These are phyloP conservation scores for Panulirus ornatus DNA, from an alignment of 1,140 invertebrate species.

Conservation along the genomic window DNA sequence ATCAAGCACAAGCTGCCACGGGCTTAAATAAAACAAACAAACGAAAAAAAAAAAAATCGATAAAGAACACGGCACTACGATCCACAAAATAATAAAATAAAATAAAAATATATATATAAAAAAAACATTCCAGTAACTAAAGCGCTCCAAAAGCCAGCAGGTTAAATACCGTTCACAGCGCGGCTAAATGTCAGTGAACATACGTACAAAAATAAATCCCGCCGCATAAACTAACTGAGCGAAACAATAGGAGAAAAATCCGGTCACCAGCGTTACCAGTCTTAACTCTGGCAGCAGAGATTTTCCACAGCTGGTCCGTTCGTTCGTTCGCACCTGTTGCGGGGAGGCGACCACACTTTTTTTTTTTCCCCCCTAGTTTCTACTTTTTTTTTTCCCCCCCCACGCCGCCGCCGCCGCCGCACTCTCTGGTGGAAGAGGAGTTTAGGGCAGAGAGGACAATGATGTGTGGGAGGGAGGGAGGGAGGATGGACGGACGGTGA, in stretches of 20 bases:
- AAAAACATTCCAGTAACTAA: too few species aligned
- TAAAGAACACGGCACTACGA: too few species aligned
- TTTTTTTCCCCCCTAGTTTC: slow-evolving; percentile 1
- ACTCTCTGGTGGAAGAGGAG: background rate
- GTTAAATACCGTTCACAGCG: background rate
- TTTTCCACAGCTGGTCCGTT: slow-evolving; percentile 34
- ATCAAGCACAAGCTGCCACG: too few species aligned
- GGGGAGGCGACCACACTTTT: background rate
- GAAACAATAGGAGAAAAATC: slow-evolving; percentile 40
- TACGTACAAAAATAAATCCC: slow-evolving; percentile 21
- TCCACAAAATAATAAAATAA: too few species aligned
- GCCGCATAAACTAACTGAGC: slow-evolving; percentile 39
- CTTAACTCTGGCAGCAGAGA: slow-evolving; percentile 27
- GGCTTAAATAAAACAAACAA: too few species aligned
- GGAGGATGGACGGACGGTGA: too few species aligned
- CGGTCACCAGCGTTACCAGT: slow-evolving; percentile 43
- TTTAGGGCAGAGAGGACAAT: background rate
- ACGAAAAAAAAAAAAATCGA: too few species aligned
- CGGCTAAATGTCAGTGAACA: slow-evolving; percentile 26
- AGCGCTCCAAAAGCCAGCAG: too few species aligned
- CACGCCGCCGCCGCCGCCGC: too few species aligned
- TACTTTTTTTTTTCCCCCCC: background rate
- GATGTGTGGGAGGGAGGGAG: background rate
- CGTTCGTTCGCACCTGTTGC: slow-evolving; percentile 51
- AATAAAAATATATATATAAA: too few species aligned